Evolutionary conservation across 2,797 vertebrate species (phyloP).

Genomic region (Cirrhinus molitorella): DNA sequence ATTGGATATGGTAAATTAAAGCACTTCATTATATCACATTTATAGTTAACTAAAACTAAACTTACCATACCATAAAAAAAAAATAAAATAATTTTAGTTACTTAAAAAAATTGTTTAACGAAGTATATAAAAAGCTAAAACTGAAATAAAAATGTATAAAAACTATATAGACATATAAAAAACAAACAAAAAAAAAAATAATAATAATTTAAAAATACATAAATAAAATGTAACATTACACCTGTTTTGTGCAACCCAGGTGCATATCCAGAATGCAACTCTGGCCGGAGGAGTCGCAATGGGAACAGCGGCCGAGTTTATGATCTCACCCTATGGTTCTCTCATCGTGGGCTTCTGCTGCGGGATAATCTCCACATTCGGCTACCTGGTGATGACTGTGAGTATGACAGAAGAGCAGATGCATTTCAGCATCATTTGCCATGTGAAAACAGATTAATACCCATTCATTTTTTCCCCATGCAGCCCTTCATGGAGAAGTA

Average conservation of each 20-base stretch:
- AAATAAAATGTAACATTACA: background rate
- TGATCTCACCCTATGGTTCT: constrained; percentile 90
- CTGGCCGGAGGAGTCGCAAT: constrained; percentile 93
- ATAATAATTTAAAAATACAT: background rate
- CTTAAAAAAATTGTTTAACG: no score
- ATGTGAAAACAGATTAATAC: background rate
- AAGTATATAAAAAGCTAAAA: background rate
- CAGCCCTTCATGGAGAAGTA: constrained; percentile 89
- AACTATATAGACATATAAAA: background rate
- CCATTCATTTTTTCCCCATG: background rate
- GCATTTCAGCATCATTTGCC: background rate
- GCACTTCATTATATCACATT: background rate
- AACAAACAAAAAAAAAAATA: background rate
- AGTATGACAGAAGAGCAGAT: constrained; percentile 66
- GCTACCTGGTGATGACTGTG: constrained; percentile 88
- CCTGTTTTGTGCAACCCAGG: constrained; percentile 74
- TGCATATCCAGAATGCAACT: constrained; percentile 95
- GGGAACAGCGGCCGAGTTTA: constrained; percentile 93
- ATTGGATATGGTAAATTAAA: constrained; percentile 89
- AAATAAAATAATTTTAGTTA: no score
- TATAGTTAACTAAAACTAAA: background rate
- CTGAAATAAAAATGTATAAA: no score
- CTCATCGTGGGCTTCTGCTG: constrained; percentile 90
- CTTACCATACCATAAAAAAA: background rate
- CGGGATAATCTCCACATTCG: constrained; percentile 89